These are phyloP conservation scores for Philereme transversata DNA, from an alignment of 2,888 invertebrate genomes.

Conservation along the genomic window DNA sequence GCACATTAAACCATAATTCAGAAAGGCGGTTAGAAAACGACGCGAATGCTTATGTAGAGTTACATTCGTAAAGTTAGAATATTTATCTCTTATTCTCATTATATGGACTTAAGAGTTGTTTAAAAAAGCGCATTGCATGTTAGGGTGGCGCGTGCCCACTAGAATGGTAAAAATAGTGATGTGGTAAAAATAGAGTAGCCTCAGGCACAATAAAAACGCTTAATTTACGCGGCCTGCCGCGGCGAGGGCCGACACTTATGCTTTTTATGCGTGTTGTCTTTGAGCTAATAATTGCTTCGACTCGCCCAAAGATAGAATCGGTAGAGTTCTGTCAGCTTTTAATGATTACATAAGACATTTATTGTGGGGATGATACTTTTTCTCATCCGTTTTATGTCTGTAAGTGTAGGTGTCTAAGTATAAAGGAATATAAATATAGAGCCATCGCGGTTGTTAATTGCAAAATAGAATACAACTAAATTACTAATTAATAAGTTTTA, in stretches of 20 bases:
- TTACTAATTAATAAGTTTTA: too few relatives aligned
- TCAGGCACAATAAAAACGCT: slow-evolving; percentile 76
- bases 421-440: too few relatives aligned
- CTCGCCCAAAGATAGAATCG: slow-evolving; percentile 55
- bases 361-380: slow-evolving; percentile 14
- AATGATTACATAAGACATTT: slow-evolving; percentile 40
- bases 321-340: slow-evolving; percentile 48
- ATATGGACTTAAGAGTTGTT: slow-evolving; percentile 22
- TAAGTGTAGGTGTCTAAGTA: too few relatives aligned
- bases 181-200: slow-evolving; percentile 42
- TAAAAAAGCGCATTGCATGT: slow-evolving; percentile 59
- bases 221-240: slow-evolving; percentile 77
- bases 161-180: slow-evolving; percentile 72
- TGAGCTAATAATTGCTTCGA: slow-evolving; percentile 74
- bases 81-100: slow-evolving; percentile 18
- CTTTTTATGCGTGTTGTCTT: slow-evolving; percentile 81
- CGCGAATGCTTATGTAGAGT: too few relatives aligned
- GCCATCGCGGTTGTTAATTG: too few relatives aligned
- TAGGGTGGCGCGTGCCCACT: slow-evolving; percentile 73
- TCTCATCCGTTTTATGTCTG: neutral
- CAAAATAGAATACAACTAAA: too few relatives aligned
- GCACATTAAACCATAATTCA: too few relatives aligned
- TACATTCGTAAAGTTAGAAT: slow-evolving; percentile 6
- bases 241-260: slow-evolving; percentile 75
- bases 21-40: too few relatives aligned